Evolutionary conservation across 2,113 vertebrate species (phyloP).

Genomic region (Anoplopoma fimbria): DNA sequence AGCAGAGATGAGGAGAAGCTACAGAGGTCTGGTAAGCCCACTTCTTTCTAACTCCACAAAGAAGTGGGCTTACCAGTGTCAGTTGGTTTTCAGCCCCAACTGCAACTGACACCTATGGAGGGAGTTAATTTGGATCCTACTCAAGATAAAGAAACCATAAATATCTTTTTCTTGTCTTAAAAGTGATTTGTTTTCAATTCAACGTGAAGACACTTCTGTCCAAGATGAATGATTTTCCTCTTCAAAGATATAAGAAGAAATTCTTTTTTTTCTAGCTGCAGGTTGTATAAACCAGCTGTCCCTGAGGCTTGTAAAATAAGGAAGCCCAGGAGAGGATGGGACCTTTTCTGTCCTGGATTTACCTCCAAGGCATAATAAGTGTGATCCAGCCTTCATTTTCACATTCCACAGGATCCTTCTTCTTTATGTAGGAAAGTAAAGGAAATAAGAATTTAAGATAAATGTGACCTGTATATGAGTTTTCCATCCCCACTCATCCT

Average conservation of each 20-base stretch:
- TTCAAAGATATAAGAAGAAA: conserved; percentile 8
- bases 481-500: conserved; percentile 20
- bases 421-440: not conserved
- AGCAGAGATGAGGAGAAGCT: not conserved
- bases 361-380: conserved; percentile 7
- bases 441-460: not conserved
- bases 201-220: conserved; percentile 18
- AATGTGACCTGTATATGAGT: not conserved
- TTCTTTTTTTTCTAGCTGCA: conserved; percentile 13
- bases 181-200: conserved; percentile 4
- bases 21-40: not conserved
- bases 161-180: not conserved
- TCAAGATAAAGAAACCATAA: not conserved
- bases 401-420: conserved; percentile 22
- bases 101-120: too few species aligned
- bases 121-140: not conserved
- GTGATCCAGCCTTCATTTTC: conserved; percentile 24
- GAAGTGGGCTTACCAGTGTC: too few species aligned
- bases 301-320: conserved; percentile 39
- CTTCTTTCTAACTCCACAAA: not conserved
- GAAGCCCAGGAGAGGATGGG: conserved; percentile 16
- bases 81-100: not conserved
- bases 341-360: conserved; percentile 35
- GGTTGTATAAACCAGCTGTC: conserved; percentile 60
- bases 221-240: not conserved